A percentile compares a stretch with the other conserved stretches of the same genome.
phyloP scores from a whole-genome alignment of 2,113 vertebrate species.

The Solea senegalensis region DNA sequence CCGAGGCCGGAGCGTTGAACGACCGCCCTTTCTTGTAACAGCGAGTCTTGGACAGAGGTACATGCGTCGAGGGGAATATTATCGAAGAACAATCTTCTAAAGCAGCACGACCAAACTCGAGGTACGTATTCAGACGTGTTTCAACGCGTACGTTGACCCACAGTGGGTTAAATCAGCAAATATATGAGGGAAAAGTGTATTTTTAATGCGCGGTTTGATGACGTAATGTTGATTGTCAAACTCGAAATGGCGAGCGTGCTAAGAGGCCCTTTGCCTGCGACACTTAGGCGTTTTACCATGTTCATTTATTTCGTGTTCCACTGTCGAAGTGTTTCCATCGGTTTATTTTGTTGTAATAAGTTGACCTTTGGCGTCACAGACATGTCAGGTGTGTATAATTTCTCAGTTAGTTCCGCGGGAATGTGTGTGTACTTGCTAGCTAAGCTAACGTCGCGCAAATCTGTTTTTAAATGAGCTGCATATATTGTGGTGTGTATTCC shows the following conservation, averaged over 20 bases:
- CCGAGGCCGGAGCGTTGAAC: conserved; percentile 66
- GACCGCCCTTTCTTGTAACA: conserved; percentile 85
- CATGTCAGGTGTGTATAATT: neutral
- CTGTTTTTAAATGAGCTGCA: neutral
- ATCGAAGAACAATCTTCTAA: conserved; percentile 58
- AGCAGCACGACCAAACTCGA: conserved; percentile 30
- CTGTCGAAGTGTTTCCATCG: neutral
- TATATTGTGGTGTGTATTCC: neutral
- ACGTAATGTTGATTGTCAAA: conserved; percentile 87
- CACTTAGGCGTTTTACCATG: neutral
- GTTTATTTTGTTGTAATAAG: conserved; percentile 22
- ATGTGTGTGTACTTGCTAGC: conserved; percentile 20
- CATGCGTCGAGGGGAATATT: conserved; percentile 60
- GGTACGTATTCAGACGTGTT: conserved; percentile 65
- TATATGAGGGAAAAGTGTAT: conserved; percentile 74
- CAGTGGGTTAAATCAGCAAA: conserved; percentile 34
- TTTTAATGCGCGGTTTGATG: conserved; percentile 92
- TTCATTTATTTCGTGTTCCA: neutral
- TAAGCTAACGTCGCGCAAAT: conserved; percentile 35
- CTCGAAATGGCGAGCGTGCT: conserved; percentile 80
- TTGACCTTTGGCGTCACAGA: rapidly evolving
- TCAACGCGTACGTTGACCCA: neutral
- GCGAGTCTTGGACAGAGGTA: conserved; percentile 68
- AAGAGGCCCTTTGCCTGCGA: conserved; percentile 61
- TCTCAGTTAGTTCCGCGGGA: rapidly evolving